Base-by-base conservation (phyloP, 2,113 vertebrate genomes). In the Xyrauchen texanus region DNA sequence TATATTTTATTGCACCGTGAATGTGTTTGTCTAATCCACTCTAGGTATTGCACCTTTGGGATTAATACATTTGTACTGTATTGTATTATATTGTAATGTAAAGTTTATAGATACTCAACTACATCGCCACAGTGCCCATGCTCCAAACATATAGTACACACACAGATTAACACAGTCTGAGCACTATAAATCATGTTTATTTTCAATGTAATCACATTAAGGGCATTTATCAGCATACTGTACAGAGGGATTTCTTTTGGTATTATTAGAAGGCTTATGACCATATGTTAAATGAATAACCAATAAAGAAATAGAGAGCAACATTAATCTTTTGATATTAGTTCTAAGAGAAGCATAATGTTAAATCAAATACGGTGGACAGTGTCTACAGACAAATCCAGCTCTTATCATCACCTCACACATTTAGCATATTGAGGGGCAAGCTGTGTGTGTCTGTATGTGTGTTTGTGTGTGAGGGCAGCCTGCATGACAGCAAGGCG, bases 141-240 rank as follows among this genome's bases (percentile, higher is more conserved):
- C 45, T 9, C 78, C 83, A 80, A 67, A 68, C 16, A 83, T n/a
- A n/a, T n/a, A n/a, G n/a, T n/a, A n/a, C 51, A 8, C n/a, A 44
- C 66, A 52, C 57, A 77, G 68, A 74, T 57, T 73, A 68, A 11
- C 45, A 55, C 47, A 42, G 57, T 62, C 62, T 75, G 11, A 69
- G 15, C 55, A 68, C 13, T 68, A 62, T 68, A 68, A 78, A 78
- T 78, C 16, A 74, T 74, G 66, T 15, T 76, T 68, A 58, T 53
- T 21, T 47, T 15, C 57, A 6, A 5, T 68, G 7, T 63, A 68
- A 73, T 77, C 46, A 78, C 53, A 44, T 68, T 68, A 63, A 78
- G 12, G 55, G 60, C 8, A 51, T 70, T 71, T 16, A 4, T 52
- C 42, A 73, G n/a, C 64, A 74, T 73, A 34, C 21, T 34, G 21